These are phyloP conservation scores for Drosophila diplacantha DNA, from an alignment of 2,888 invertebrate genomes.

Conservation along the genomic window DNA sequence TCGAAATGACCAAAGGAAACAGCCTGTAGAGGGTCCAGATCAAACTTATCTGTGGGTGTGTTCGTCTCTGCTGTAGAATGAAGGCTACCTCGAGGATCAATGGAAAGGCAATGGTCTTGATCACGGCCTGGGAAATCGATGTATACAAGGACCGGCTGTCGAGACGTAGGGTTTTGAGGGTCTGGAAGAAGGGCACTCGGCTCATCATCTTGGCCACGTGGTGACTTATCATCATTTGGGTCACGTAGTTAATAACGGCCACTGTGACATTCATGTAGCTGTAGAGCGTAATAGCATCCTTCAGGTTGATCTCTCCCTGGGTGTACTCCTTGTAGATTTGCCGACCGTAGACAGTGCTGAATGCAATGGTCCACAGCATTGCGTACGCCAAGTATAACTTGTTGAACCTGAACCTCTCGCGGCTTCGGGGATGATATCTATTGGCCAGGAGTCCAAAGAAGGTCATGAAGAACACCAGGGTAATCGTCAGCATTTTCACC, in stretches of 20 bases:
- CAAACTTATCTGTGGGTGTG: conserved; percentile 53
- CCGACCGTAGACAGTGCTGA: conserved; percentile 55
- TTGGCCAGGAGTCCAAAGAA: conserved; percentile 55
- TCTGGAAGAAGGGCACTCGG: conserved; percentile 49
- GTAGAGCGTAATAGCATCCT: conserved; percentile 66
- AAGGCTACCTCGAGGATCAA: conserved; percentile 57
- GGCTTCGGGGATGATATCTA: conserved; percentile 45
- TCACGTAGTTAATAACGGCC: conserved; percentile 59
- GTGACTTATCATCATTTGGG: conserved; percentile 45
- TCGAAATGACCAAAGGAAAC: conserved; percentile 70
- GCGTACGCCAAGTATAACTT: conserved; percentile 55
- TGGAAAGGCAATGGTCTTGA: conserved; percentile 66
- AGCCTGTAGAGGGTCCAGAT: conserved; percentile 61
- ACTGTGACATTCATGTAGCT: conserved; percentile 70
- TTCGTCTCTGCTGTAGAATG: conserved; percentile 55
- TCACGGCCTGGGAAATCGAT: conserved; percentile 43
- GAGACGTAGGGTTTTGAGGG: conserved; percentile 53
- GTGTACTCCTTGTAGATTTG: conserved; percentile 60
- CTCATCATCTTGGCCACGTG: conserved; percentile 53
- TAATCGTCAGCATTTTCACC: conserved; percentile 41
- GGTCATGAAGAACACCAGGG: conserved; percentile 45
- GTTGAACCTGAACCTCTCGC: conserved; percentile 52
- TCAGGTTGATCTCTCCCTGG: conserved; percentile 55
- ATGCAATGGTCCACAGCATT: conserved; percentile 47
- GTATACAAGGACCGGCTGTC: conserved; percentile 33